Base-by-base conservation (phyloP, 53 echinoderm and acorn worm species). In the Astropecten irregularis region DNA sequence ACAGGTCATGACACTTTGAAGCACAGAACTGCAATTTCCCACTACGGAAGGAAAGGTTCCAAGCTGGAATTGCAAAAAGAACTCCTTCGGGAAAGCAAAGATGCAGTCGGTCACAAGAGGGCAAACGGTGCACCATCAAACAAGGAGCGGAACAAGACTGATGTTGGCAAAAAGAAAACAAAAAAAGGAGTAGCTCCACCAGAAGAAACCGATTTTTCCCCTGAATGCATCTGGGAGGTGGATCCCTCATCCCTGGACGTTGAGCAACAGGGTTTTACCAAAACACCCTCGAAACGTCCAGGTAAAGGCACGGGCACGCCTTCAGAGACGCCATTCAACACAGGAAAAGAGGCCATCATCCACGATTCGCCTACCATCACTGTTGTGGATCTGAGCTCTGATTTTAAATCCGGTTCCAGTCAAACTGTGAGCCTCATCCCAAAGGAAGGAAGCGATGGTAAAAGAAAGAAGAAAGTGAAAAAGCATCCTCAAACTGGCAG, bases 361-460 rank as follows among this genome's bases (percentile, higher is more conserved):
- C 61, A 61, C 4, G 61, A 61, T 44, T 79, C 79, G 0, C 49
- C 79, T 7, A 33, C 31, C 47, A 47, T 79, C 62, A 79, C 79
- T 33, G 21, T 79, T 7, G 79, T 79, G 44, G 79, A 79, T 28
- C 63, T 79, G 9, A 46, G 33, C 79, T 19, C 61, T 15, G 49
- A 42, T 32, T 79, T 46, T 37, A 62, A 31, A 33, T 60, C 47
- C 9, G 62, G 79, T 35, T 20, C 31, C 32, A 28, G n/a, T 15
- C 61, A 30, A 38, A 42, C 63, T 15, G 62, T 79, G 1, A 60
- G 34, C 15, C 79, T 79, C 7, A 25, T 31, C 62, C 30, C 42
- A 60, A 19, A 46, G 3, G 40, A 20, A 13, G 39, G 16, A n/a
- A 13, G 46, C 42, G 14, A 3, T 2, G 10, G 47, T 59, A 62